phyloP scores from a whole-genome alignment of 2,113 vertebrate species.

The Actenoides lindsayi region DNA sequence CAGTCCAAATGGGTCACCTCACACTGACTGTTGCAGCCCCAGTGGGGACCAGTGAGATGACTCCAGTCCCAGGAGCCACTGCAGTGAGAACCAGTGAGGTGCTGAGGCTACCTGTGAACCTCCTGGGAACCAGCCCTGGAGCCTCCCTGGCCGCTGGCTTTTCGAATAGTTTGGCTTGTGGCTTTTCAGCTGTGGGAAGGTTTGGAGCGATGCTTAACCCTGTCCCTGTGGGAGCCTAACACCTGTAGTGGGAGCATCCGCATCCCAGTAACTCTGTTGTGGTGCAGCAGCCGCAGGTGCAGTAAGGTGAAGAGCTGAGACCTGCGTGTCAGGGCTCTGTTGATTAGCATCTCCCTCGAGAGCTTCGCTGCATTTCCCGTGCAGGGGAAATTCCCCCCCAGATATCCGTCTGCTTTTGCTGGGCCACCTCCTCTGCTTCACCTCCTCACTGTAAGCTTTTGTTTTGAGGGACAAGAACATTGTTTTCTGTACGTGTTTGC shows the following conservation, averaged over 20 bases:
- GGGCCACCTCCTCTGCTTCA: neutral
- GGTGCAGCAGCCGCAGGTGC: neutral
- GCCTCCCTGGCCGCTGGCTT: neutral
- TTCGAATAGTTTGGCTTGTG: neutral
- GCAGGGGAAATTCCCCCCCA: neutral
- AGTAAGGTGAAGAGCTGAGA: neutral
- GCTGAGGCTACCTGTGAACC: neutral
- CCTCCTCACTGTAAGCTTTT: neutral
- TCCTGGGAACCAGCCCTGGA: neutral
- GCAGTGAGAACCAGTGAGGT: neutral
- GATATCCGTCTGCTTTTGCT: neutral
- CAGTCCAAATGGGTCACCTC: slow-evolving; percentile 11
- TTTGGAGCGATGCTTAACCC: neutral
- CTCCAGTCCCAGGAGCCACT: neutral
- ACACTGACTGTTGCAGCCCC: neutral
- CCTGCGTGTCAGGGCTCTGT: neutral
- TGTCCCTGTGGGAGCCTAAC: neutral
- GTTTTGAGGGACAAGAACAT: neutral
- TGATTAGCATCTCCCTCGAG: neutral
- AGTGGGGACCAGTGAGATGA: neutral
- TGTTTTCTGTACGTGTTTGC: neutral
- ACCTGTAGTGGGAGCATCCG: neutral
- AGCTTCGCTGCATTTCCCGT: neutral
- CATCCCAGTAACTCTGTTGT: neutral
- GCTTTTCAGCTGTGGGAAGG: neutral